A percentile compares a stretch with the other conserved stretches of the same genome.
phyloP scores from a whole-genome alignment of 2,888 invertebrate genomes.

The Eupithecia exiguata region DNA sequence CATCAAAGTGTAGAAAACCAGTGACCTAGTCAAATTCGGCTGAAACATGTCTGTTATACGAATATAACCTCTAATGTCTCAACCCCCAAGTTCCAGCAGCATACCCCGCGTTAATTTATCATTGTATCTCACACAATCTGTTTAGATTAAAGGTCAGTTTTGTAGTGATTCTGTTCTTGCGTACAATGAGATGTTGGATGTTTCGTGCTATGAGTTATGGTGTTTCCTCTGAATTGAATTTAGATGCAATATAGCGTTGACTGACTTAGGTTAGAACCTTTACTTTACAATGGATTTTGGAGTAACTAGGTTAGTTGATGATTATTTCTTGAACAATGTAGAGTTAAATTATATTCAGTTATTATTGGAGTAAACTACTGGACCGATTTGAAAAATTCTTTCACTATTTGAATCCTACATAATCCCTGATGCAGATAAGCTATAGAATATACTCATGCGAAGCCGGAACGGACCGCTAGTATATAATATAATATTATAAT shows the following conservation, averaged over 20 bases:
- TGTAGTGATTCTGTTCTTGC: constrained; percentile 49
- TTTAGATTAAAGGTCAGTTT: constrained; percentile 57
- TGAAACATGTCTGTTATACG: not conserved
- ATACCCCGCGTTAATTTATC: constrained; percentile 43
- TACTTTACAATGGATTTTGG: not conserved
- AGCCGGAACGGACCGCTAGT: too few species aligned
- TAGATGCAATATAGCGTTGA: constrained; percentile 6
- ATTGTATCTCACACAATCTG: constrained; percentile 62
- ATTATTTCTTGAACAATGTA: constrained; percentile 1
- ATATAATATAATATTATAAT: too few species aligned
- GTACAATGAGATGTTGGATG: constrained; percentile 24
- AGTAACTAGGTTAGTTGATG: not conserved
- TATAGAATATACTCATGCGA: too few species aligned
- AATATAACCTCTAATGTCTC: not conserved
- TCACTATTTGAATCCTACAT: too few species aligned
- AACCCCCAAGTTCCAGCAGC: constrained; percentile 22
- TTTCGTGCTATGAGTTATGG: constrained; percentile 25
- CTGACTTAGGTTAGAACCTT: not conserved
- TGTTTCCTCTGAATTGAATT: constrained; percentile 16
- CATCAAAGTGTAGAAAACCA: not conserved
- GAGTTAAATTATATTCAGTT: not conserved
- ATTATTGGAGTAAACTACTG: too few species aligned
- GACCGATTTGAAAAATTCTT: too few species aligned
- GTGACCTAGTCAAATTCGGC: not conserved
- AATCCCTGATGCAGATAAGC: too few species aligned